Base-by-base conservation (phyloP, 2,888 invertebrate genomes). In the Nysson spinosus region DNA sequence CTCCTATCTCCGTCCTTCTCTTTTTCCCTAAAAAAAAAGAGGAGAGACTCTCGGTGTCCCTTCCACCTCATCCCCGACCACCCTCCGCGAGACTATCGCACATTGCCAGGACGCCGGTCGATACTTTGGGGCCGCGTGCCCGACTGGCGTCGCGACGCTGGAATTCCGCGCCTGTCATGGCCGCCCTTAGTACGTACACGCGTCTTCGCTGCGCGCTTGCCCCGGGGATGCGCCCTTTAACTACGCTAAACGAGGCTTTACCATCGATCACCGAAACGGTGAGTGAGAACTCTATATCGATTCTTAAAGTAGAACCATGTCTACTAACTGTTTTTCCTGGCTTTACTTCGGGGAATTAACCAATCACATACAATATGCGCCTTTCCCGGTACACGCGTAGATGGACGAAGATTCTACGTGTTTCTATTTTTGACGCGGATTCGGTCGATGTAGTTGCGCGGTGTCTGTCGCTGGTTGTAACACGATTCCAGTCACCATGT, bases 101-200 rank as follows among this genome's bases (percentile, higher is more conserved):
- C 56, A 37, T 58, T 56, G 67, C 66, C 70, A 40, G 66, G 5
- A 37, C 69, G 82, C 72, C 85, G 86, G 86, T 87, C 87, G 85
- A 87, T 87, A 87, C 84, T 85, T 81, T 77, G 81, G 80, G 78
- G 74, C 74, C 76, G 83, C 79, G 81, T 78, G 78, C 74, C 80
- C 77, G 82, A 77, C 80, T 51, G 79, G 82, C 84, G 83, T 84
- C 84, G 83, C 84, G 85, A 84, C 85, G 84, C 81, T 73, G 80
- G 83, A 84, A 85, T 86, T 79, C 79, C 74, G 72, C 78, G 69
- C 72, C 77, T 69, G 83, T 79, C 83, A 84, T 84, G 85, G 83
- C 85, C 78, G 83, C 82, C 83, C 70, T 67, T 69, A 69, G 75
- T 75, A 64, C 69, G 57, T 60, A 49, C 47, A 55, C 60, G 52